phyloP scores from a whole-genome alignment of 2,888 invertebrate genomes.

The Bombylius major region DNA sequence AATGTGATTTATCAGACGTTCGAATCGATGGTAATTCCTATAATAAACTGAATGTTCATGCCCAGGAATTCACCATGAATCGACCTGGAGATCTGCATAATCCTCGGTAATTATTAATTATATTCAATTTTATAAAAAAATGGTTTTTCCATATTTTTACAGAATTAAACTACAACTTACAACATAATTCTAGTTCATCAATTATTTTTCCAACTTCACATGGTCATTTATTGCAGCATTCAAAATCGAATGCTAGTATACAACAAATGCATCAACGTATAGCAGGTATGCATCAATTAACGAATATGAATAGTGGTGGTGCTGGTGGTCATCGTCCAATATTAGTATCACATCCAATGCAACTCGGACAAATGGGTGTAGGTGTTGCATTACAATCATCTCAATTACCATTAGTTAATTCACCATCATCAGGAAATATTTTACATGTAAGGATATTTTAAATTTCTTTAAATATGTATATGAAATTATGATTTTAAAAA shows the following conservation, averaged over 20 bases:
- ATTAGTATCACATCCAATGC: conserved; percentile 33
- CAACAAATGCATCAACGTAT: conserved; percentile 36
- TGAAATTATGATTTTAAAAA: not conserved
- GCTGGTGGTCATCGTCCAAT: conserved; percentile 32
- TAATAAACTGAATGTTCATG: conserved; percentile 73
- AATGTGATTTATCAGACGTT: conserved; percentile 37
- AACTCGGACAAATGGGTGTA: conserved; percentile 24
- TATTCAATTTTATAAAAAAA: not conserved
- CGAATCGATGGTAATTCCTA: conserved; percentile 44
- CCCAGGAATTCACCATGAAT: conserved; percentile 78
- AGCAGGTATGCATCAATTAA: conserved; percentile 15
- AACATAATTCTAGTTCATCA: conserved; percentile 38
- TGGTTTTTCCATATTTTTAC: conserved; percentile 17
- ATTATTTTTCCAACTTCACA: conserved; percentile 26
- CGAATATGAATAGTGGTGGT: conserved; percentile 22
- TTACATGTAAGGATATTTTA: conserved; percentile 39
- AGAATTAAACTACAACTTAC: conserved; percentile 38
- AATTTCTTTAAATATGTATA: not conserved
- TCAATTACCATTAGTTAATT: conserved; percentile 38
- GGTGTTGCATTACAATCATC: conserved; percentile 22
- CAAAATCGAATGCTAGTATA: conserved; percentile 44
- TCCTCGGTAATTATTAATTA: conserved; percentile 23
- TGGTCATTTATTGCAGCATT: conserved; percentile 32
- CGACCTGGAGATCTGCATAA: conserved; percentile 24
- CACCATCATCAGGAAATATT: conserved; percentile 60